These are phyloP conservation scores for Limnothrissa miodon DNA, from an alignment of 2,113 vertebrate genomes.

Conservation along the genomic window DNA sequence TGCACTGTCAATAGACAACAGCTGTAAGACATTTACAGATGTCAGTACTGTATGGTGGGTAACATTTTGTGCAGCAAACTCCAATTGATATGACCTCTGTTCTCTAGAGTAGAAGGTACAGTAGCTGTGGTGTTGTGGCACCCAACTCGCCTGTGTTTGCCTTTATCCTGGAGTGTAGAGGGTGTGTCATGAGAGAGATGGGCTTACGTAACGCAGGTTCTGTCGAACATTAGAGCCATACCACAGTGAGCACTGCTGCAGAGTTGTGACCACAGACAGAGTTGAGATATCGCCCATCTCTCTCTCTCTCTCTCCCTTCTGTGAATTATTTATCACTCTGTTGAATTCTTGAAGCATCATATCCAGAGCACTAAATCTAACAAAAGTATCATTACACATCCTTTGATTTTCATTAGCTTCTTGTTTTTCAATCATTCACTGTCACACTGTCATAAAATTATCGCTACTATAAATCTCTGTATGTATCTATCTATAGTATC, in stretches of 20 bases:
- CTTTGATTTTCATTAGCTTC: neutral
- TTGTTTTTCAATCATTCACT: neutral
- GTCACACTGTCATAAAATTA: neutral
- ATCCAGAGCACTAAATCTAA: neutral
- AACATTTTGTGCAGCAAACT: neutral
- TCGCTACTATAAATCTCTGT: neutral
- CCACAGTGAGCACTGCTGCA: neutral
- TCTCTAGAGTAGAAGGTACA: neutral
- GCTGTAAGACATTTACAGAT: neutral
- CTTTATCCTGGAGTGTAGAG: neutral
- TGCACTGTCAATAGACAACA: neutral
- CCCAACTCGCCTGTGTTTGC: neutral
- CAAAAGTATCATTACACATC: neutral
- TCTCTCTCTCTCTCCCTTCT: neutral
- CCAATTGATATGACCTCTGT: neutral
- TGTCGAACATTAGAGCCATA: neutral
- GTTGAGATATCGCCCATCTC: conserved; percentile 14
- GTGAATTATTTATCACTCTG: conserved; percentile 8
- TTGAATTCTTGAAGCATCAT: neutral
- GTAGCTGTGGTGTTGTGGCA: neutral
- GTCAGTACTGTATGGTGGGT: neutral
- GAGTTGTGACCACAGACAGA: neutral
- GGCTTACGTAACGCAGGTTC: neutral
- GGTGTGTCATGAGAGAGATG: neutral
- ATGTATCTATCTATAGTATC: neutral